Evolutionary conservation across 2,113 vertebrate genomes (phyloP).

Genomic region (Pampusana beccarii): DNA sequence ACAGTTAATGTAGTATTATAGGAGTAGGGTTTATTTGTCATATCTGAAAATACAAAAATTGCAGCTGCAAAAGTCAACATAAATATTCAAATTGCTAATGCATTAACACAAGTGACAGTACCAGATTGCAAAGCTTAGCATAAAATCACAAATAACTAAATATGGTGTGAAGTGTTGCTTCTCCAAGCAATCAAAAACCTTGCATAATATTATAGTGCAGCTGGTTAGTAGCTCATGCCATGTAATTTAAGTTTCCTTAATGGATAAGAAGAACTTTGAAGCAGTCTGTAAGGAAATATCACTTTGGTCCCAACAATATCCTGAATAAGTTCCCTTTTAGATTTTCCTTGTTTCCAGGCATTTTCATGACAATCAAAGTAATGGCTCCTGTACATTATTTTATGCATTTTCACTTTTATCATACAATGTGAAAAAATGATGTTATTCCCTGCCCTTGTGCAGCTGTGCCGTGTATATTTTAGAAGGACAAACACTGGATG

Average conservation of each 20-base stretch:
- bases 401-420: constrained; percentile 53
- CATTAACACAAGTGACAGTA: constrained; percentile 26
- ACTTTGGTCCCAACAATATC: constrained; percentile 13
- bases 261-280: constrained; percentile 18
- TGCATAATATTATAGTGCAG: constrained; percentile 59
- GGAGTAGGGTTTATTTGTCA: not conserved
- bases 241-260: constrained; percentile 45
- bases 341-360: constrained; percentile 50
- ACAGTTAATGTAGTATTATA: not conserved
- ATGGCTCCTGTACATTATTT: constrained; percentile 50
- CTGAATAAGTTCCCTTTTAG: constrained; percentile 27
- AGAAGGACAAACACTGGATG: not conserved
- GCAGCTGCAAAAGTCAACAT: not conserved
- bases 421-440: constrained; percentile 25
- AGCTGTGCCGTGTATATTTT: constrained; percentile 30
- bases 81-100: constrained; percentile 34
- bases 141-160: constrained; percentile 60
- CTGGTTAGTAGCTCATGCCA: constrained; percentile 30
- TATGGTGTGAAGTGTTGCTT: not conserved
- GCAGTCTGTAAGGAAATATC: constrained; percentile 51
- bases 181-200: constrained; percentile 50
- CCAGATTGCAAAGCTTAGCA: constrained; percentile 56
- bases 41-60: not conserved
- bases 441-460: constrained; percentile 30
- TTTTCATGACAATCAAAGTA: constrained; percentile 47